A percentile compares a stretch with the other conserved stretches of the same genome.
phyloP scores from a whole-genome alignment of 2,797 vertebrate species.

The Chaenodraco wilsoni region DNA sequence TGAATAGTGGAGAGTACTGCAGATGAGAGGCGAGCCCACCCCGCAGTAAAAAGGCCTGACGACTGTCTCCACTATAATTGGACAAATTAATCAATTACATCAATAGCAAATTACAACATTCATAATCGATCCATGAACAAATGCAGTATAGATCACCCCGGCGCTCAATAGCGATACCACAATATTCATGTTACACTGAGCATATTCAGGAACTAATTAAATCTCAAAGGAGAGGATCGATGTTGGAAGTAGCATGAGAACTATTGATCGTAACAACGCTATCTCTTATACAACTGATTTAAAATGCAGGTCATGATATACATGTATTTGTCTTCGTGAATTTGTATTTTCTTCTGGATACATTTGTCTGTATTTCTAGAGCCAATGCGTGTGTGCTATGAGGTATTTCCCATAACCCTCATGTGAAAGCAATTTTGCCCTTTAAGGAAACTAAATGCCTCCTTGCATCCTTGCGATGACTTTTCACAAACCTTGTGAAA shows the following conservation, averaged over 20 bases:
- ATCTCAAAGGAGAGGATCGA: conserved; percentile 78
- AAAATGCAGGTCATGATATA: conserved; percentile 51
- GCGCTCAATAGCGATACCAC: conserved; percentile 64
- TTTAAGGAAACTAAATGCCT: conserved; percentile 19
- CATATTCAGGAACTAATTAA: conserved; percentile 81
- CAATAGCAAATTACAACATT: conserved; percentile 83
- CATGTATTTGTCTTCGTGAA: conserved; percentile 43
- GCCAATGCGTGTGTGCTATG: background rate
- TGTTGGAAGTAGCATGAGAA: conserved; percentile 67
- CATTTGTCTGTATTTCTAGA: background rate
- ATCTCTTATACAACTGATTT: conserved; percentile 57
- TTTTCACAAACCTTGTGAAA: conserved; percentile 16
- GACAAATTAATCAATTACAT: conserved; percentile 78
- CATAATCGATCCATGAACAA: conserved; percentile 78
- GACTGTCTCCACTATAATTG: conserved; percentile 72
- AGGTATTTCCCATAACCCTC: background rate
- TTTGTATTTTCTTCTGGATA: conserved; percentile 13
- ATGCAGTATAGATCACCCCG: conserved; percentile 69
- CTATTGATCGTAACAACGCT: conserved; percentile 64
- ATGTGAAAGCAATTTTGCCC: conserved; percentile 19
- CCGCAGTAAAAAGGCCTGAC: conserved; percentile 65
- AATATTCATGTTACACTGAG: conserved; percentile 77
- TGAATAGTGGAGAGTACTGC: background rate
- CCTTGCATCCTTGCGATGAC: conserved; percentile 5
- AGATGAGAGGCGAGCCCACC: conserved; percentile 1